These are phyloP conservation scores for Crematogaster levior DNA, from an alignment of 2,888 invertebrate species.

Conservation along the genomic window DNA sequence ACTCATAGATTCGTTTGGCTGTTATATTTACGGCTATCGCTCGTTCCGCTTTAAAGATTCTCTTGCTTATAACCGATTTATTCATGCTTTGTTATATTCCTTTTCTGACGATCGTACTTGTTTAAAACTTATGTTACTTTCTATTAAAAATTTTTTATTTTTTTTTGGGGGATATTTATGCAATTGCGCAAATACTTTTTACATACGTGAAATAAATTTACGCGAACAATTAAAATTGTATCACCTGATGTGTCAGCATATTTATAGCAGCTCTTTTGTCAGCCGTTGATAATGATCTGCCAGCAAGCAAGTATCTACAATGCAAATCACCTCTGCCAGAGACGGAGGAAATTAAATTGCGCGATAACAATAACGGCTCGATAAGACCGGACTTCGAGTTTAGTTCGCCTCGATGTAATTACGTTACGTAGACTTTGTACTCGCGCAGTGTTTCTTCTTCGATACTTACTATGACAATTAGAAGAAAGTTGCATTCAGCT, in stretches of 20 bases:
- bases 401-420: slow-evolving; percentile 61
- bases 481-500: slow-evolving; percentile 61
- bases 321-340: slow-evolving; percentile 4
- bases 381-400: slow-evolving; percentile 31
- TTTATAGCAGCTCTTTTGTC: slow-evolving; percentile 14
- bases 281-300: not conserved
- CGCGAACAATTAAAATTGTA: not conserved
- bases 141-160: not conserved
- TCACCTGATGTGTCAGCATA: not conserved
- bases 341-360: slow-evolving; percentile 13
- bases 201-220: not conserved
- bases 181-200: not conserved
- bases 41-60: slow-evolving; percentile 23
- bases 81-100: not conserved
- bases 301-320: not conserved
- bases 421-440: slow-evolving; percentile 33
- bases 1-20: not conserved
- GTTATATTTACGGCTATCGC: slow-evolving; percentile 5
- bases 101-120: not conserved
- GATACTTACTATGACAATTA: slow-evolving; percentile 66
- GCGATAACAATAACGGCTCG: slow-evolving; percentile 26
- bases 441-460: slow-evolving; percentile 51
- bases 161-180: not conserved
- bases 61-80: not conserved
- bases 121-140: not conserved